Evolutionary conservation across 2,797 vertebrate genomes (phyloP), one percentile per base, ranked within the genome.

Genomic region (Oophaga sylvatica): DNA sequence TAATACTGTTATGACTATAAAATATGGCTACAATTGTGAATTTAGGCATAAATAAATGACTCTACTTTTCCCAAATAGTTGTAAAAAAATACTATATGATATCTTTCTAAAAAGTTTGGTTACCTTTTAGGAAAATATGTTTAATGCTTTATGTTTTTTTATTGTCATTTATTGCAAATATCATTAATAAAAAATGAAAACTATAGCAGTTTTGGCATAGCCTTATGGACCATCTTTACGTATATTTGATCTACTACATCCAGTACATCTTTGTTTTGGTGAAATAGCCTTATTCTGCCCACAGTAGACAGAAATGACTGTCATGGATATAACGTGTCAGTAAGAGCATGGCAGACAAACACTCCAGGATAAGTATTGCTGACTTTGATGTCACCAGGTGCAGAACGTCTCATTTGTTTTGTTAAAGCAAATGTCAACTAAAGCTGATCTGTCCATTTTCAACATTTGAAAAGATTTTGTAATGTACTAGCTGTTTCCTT

Each of bases 371-470:
- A 77, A 56, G 75, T 6, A 53, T 16, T 77, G 17, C 78, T 41
- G 31, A 60, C 53, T 59, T 19, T 60, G 77, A 19, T 79, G 53
- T 31, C 56, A 80, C 78, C 29, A 35, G 56, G 56, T 80, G 57
- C 29, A 60, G 16, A 60, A 60, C 11, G 17, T 35, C 59, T 80
- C 57, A 80, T 80, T 80, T 59, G 59, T 41, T 80, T 60, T 56
- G 75, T 62, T 80, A 80, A 20, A 62, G 29, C 29, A 60, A 60
- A 80, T 80, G 78, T 80, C 57, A 80, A 62, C 78, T 60, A 41
- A 80, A 62, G 31, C 78, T 60, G 26, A 22, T 62, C 56, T 60
- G 45, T 77, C 48, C n/a, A 16, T 53, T 77, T 77, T 56, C 13
- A 9, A 48, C 45, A 62, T 80, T 62, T 62, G 78, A 20, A 60